Evolutionary conservation across 2,888 invertebrate genomes (phyloP).

Genomic region (Drosophila aldrichi): DNA sequence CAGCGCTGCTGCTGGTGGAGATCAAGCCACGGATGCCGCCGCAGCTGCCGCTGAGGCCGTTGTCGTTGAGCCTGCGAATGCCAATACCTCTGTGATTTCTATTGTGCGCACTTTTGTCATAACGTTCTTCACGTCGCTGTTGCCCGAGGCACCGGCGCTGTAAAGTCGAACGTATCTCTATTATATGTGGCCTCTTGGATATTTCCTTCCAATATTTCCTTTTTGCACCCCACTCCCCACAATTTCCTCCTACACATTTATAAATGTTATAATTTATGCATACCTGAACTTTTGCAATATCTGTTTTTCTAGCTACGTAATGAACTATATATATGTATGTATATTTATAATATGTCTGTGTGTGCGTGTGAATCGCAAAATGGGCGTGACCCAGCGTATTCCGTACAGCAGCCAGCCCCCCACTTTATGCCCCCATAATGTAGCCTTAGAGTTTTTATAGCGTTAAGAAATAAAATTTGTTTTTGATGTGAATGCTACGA

Average conservation of each 20-base stretch:
- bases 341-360: constrained; percentile 39
- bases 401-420: constrained; percentile 17
- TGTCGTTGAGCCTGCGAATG: constrained; percentile 83
- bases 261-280: constrained; percentile 58
- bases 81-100: constrained; percentile 88
- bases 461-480: constrained; percentile 48
- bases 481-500: constrained; percentile 64
- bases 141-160: constrained; percentile 92
- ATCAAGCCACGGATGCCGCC: constrained; percentile 48
- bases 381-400: constrained; percentile 8
- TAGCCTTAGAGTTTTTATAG: constrained; percentile 63
- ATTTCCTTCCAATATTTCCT: constrained; percentile 23
- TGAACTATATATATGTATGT: constrained; percentile 36
- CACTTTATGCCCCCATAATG: constrained; percentile 8
- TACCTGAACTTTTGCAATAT: constrained; percentile 56
- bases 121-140: constrained; percentile 96
- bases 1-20: constrained; percentile 31
- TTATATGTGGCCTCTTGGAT: constrained; percentile 33
- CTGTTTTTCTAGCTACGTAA: constrained; percentile 63
- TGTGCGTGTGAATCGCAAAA: constrained; percentile 10
- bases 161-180: constrained; percentile 49
- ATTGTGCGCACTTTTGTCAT: constrained; percentile 95
- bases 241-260: constrained; percentile 16
- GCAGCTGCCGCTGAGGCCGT: constrained; percentile 57
- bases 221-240: neutral